Conservation (phyloP, 2,888 invertebrate species). For the Mesorhabditis spiculigera region DNA sequence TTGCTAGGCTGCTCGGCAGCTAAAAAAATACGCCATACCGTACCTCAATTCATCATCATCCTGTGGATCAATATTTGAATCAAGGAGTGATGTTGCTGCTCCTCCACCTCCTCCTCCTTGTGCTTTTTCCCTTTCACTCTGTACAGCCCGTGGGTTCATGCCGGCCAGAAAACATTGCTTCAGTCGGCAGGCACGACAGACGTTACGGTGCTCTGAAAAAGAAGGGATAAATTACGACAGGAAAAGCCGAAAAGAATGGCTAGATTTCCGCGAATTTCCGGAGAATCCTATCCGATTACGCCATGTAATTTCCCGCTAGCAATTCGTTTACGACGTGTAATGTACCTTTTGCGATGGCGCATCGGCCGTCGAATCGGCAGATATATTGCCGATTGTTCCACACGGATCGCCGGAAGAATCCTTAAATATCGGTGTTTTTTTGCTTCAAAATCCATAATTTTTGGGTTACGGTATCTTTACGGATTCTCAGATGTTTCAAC, state of each 20-base stretch:
- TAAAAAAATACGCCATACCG: not conserved
- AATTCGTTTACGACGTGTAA: no score
- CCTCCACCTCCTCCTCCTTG: constrained; percentile 14
- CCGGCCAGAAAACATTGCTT: constrained; percentile 45
- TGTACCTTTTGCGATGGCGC: constrained; percentile 48
- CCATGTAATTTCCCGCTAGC: no score
- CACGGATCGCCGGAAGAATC: constrained; percentile 33
- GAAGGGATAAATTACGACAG: not conserved
- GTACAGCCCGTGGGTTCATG: constrained; percentile 49
- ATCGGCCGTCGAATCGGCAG: constrained; percentile 50
- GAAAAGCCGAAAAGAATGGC: no score
- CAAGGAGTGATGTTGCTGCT: constrained; percentile 12
- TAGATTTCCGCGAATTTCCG: not conserved
- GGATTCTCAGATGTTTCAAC: no score
- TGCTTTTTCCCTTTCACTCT: constrained; percentile 36
- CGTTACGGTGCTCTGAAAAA: constrained; percentile 48
- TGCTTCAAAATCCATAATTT: not conserved
- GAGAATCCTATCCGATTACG: not conserved
- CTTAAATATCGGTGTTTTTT: constrained; percentile 10
- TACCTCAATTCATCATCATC: constrained; percentile 21
- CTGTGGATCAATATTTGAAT: constrained; percentile 19
- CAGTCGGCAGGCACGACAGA: constrained; percentile 48
- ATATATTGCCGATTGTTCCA: constrained; percentile 45
- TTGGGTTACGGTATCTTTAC: not conserved
- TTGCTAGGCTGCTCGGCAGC: no score